Conservation (phyloP, 2,888 invertebrate species). For the Drosophila tripunctata region DNA sequence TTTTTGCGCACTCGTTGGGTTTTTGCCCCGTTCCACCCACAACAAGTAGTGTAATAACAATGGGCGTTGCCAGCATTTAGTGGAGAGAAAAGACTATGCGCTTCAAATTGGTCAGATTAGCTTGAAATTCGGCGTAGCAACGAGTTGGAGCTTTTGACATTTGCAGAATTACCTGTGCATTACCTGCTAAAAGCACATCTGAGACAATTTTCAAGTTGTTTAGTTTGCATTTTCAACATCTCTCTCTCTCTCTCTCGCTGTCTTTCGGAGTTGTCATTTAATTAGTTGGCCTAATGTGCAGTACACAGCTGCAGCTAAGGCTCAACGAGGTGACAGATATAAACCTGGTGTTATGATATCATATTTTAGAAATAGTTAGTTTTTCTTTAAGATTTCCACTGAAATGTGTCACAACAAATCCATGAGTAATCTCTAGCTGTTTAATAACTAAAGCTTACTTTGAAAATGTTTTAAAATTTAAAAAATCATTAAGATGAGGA, state of each 20-base stretch:
- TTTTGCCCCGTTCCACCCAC: constrained; percentile 48
- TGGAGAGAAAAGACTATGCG: constrained; percentile 67
- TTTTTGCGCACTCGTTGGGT: constrained; percentile 59
- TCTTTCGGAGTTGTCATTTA: constrained; percentile 50
- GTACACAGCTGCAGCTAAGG: constrained; percentile 23
- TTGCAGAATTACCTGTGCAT: constrained; percentile 67
- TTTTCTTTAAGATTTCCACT: background rate
- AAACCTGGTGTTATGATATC: background rate
- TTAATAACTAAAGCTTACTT: no score
- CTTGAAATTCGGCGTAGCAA: constrained; percentile 54
- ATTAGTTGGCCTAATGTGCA: constrained; percentile 56
- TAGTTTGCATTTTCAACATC: background rate
- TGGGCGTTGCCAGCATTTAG: constrained; percentile 28
- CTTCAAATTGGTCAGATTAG: constrained; percentile 78
- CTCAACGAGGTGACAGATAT: background rate
- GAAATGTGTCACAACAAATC: no score
- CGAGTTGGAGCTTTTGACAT: constrained; percentile 59
- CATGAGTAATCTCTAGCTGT: no score
- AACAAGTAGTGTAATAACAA: constrained; percentile 25
- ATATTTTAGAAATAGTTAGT: background rate
- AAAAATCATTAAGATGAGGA: no score
- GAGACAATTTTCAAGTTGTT: constrained; percentile 17
- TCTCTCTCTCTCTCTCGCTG: no score
- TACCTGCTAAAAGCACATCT: constrained; percentile 37
- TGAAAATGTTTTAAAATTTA: no score